Evolutionary conservation across 1,140 invertebrate genomes (phyloP), one percentile per base, ranked within the genome.

Genomic region (Drosophila bocqueti): DNA sequence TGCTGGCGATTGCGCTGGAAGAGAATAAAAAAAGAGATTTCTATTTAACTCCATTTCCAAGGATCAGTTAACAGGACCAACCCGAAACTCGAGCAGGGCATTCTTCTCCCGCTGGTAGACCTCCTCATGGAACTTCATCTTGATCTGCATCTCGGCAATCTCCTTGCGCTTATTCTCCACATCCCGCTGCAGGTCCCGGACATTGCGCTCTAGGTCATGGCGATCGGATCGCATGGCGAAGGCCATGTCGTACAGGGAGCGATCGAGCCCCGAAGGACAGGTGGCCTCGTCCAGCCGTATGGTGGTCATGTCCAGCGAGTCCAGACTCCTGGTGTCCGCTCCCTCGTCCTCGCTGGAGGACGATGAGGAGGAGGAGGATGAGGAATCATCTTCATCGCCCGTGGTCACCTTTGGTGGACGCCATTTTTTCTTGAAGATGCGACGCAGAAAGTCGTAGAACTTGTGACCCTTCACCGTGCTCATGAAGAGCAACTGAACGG

Each of bases 361-460:
- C 0, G 93, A 94, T 6, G 87, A 94, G 29, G 91, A 93, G 47
- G 90, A 91, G 7, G 89, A 85, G 6, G 81, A 80, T 1, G 83
- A 89, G 7, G 43, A 42, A 15, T 90, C 91, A 38, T 92, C 91
- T 58, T 92, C 91, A 3, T 84, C 86, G 2, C 49, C 73, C 16
- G 24, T 83, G 7, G 69, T 58, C 9, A 92, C 78, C 76, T 95
- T 95, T 0, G 94, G 94, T 6, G 94, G 94, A 52, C 95, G 95
- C 77, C 94, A 96, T 76, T 96, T 96, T 89, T 97, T 97, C 73
- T 95, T 96, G 81, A 96, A 97, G 36, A 97, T 96, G 76, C 95
- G 95, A 9, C 94, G 94, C 31, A 97, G 91, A 86, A 97, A 97
- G 71, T 96, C 95, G 40, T 93, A 94, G 91, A 96, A 97, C 78